phyloP scores from a whole-genome alignment of 2,797 vertebrate species.

The Pseudocheirus occidentalis region DNA sequence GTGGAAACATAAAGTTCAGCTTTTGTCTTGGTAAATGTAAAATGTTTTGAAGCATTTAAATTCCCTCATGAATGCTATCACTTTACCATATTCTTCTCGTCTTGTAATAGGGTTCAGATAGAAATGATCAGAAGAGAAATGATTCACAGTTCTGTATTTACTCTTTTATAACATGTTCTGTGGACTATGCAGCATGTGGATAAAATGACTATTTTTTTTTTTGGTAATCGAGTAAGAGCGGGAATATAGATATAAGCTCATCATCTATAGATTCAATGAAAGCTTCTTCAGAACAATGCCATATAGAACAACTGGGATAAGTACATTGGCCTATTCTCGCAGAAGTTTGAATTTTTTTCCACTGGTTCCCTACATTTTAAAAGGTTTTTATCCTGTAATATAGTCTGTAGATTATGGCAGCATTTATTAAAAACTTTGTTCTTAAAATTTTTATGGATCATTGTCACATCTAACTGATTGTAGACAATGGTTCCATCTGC shows the following conservation, averaged over 20 bases:
- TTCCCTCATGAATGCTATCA: background rate
- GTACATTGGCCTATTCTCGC: background rate
- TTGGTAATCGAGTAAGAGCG: background rate
- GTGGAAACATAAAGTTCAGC: background rate
- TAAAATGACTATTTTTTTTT: background rate
- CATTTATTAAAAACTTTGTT: background rate
- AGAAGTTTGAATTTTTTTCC: background rate
- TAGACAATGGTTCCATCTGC: background rate
- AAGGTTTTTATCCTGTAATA: background rate
- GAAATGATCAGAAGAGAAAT: background rate
- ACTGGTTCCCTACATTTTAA: background rate
- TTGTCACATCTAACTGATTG: background rate
- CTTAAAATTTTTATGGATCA: background rate
- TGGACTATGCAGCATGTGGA: background rate
- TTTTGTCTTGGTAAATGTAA: background rate
- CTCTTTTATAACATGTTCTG: background rate
- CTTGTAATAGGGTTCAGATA: background rate
- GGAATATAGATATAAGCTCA: background rate
- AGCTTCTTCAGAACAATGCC: background rate
- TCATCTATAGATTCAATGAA: background rate
- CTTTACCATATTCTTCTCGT: background rate
- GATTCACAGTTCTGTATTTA: background rate
- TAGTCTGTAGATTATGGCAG: background rate
- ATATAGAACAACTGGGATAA: background rate
- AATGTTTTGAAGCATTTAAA: background rate